Base-by-base conservation (phyloP, 2,797 vertebrate species). In the Bufotes viridis region DNA sequence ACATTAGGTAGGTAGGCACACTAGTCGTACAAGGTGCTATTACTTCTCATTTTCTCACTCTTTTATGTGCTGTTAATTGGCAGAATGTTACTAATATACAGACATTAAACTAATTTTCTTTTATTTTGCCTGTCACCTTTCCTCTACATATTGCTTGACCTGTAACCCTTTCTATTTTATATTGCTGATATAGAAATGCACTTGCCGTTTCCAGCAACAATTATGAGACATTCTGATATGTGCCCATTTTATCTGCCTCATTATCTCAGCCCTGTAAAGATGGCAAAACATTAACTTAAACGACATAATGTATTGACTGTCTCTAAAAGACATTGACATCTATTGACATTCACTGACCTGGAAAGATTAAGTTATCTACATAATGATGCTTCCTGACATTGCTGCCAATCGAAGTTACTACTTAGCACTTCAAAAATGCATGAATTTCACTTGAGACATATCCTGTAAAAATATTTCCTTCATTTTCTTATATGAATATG, bases 291-390 rank as follows among this genome's bases (percentile, higher is more conserved):
- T 89, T 89, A 82, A 69, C 60, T 78, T 78, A 34, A 69, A 69
- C n/a, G 6, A 26, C 70, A 69, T 86, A 86, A 83, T 86, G 34
- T 83, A 79, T 87, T 86, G 85, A 82, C 84, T 83, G 85, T 82
- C 81, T 26, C 70, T 80, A 83, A 87, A 84, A 78, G 65, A 70
- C 42, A 80, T 72, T 82, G 88, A 87, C 63, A 84, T 61, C 80
- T 84, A 84, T 84, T 87, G 81, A 87, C 85, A 89, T 89, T 82
- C 29, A 78, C 60, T 82, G 88, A 78, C 83, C 84, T 87, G 58
- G 69, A 83, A 78, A 89, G 80, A 65, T 78, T 58, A 83, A 79
- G 61, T 82, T 82, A 83, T 82, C 49, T 86, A 63, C 53, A 60
- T 89, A 86, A 87, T 82, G 72, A 61, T 72, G 55, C 22, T 34